Evolutionary conservation across 2,797 vertebrate genomes (phyloP).

Genomic region (Melopsittacus undulatus): DNA sequence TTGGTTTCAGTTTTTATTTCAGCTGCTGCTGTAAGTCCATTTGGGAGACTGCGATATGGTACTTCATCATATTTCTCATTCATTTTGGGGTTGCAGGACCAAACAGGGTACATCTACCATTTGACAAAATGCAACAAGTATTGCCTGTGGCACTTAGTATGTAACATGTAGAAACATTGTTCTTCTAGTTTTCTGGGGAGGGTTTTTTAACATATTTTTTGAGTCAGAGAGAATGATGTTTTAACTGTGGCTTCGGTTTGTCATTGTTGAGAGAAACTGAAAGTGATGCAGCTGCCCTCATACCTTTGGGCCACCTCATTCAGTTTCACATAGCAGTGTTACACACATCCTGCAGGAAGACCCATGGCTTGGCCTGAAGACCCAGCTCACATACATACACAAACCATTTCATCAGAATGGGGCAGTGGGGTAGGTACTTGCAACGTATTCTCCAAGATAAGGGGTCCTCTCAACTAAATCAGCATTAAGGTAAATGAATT

Average conservation of each 20-base stretch:
- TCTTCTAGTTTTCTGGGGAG: not conserved
- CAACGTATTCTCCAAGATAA: not conserved
- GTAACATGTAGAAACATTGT: not conserved
- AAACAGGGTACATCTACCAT: not conserved
- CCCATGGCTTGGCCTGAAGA: not conserved
- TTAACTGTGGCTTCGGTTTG: not conserved
- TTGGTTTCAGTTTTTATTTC: not conserved
- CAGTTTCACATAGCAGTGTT: accelerated
- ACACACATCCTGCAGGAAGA: not conserved
- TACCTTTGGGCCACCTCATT: not conserved
- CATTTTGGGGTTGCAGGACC: not conserved
- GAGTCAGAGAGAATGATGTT: not conserved
- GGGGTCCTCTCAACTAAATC: not conserved
- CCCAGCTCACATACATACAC: not conserved
- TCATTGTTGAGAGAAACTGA: not conserved
- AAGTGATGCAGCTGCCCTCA: not conserved
- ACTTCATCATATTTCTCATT: not conserved
- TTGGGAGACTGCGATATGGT: not conserved
- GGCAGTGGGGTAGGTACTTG: not conserved
- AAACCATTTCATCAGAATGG: not conserved
- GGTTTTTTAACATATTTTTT: not conserved
- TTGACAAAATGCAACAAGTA: not conserved
- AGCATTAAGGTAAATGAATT: not conserved
- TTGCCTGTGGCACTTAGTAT: not conserved
- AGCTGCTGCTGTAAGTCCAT: not conserved